Evolutionary conservation across 2,113 vertebrate genomes (phyloP).

Genomic region (Gobius niger): DNA sequence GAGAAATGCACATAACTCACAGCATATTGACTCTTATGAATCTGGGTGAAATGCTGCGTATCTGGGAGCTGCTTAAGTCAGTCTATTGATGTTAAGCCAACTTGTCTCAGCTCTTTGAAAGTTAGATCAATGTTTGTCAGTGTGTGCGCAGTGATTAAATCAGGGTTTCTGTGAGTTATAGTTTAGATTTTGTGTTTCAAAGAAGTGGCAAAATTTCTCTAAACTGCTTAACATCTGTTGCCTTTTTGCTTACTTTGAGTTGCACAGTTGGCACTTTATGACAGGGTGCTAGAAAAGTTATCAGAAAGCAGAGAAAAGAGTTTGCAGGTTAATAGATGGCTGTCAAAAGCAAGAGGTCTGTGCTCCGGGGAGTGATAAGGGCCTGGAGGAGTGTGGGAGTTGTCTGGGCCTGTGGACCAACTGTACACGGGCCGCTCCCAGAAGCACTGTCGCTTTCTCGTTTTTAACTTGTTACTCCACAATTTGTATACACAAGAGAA

Average conservation of each 20-base stretch:
- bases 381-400: conserved; percentile 9
- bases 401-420: conserved; percentile 39
- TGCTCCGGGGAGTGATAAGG: conserved; percentile 13
- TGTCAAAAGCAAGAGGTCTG: conserved; percentile 4
- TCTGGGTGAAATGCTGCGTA: not conserved
- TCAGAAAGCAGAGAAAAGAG: not conserved
- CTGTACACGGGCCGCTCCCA: conserved; percentile 17
- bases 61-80: not conserved
- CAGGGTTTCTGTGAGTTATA: not conserved
- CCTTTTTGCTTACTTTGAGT: too few species aligned
- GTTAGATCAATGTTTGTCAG: conserved; percentile 1
- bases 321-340: not conserved
- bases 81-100: conserved; percentile 6
- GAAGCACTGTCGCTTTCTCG: conserved; percentile 24
- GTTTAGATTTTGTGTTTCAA: not conserved
- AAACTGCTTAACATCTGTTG: too few species aligned
- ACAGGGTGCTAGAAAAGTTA: too few species aligned
- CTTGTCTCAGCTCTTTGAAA: conserved; percentile 5
- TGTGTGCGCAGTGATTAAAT: not conserved
- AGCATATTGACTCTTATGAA: not conserved
- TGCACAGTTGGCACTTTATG: too few species aligned
- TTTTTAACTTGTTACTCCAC: conserved; percentile 14
- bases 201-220: not conserved
- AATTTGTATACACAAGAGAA: not conserved
- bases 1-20: not conserved